These are phyloP conservation scores for Salarias fasciatus DNA, from an alignment of 2,797 vertebrate genomes.

Conservation along the genomic window DNA sequence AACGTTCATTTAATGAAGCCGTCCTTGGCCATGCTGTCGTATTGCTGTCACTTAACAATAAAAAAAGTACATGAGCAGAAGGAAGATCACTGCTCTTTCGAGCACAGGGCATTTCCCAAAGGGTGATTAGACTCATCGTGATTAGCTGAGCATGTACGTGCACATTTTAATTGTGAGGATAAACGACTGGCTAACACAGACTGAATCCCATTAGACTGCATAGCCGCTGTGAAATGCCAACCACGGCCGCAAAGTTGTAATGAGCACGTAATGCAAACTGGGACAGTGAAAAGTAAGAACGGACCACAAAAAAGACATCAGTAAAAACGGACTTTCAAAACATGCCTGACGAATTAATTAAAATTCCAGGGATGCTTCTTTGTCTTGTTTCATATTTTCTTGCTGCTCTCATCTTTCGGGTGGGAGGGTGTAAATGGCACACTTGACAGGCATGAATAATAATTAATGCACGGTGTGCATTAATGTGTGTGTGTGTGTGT, in stretches of 20 bases:
- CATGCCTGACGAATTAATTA: too few relatives aligned
- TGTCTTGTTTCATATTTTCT: slow-evolving; percentile 39
- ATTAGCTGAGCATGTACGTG: slow-evolving; percentile 46
- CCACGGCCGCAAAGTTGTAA: slow-evolving; percentile 38
- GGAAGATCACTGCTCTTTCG: slow-evolving; percentile 18
- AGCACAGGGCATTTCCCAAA: slow-evolving; percentile 24
- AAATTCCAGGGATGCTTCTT: slow-evolving; percentile 46
- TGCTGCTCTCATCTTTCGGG: slow-evolving; percentile 29
- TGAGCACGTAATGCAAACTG: slow-evolving; percentile 46
- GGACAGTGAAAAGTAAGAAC: slow-evolving; percentile 39
- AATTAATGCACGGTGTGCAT: slow-evolving; percentile 49
- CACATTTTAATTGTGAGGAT: slow-evolving; percentile 49
- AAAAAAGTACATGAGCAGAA: slow-evolving; percentile 10
- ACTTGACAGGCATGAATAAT: slow-evolving; percentile 55
- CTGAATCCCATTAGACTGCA: slow-evolving; percentile 47
- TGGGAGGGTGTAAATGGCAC: slow-evolving; percentile 41
- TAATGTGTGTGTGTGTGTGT: slow-evolving; percentile 37
- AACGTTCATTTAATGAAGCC: slow-evolving; percentile 27
- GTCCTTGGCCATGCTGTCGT: slow-evolving; percentile 25
- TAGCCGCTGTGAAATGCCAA: slow-evolving; percentile 28
- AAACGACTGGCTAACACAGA: slow-evolving; percentile 35
- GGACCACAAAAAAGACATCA: not conserved
- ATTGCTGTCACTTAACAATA: slow-evolving; percentile 32
- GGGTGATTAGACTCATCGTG: slow-evolving; percentile 35
- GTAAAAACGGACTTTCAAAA: slow-evolving; percentile 21